Evolutionary conservation across 2,888 invertebrate genomes (phyloP).

Genomic region (Celastrina argiolus): DNA sequence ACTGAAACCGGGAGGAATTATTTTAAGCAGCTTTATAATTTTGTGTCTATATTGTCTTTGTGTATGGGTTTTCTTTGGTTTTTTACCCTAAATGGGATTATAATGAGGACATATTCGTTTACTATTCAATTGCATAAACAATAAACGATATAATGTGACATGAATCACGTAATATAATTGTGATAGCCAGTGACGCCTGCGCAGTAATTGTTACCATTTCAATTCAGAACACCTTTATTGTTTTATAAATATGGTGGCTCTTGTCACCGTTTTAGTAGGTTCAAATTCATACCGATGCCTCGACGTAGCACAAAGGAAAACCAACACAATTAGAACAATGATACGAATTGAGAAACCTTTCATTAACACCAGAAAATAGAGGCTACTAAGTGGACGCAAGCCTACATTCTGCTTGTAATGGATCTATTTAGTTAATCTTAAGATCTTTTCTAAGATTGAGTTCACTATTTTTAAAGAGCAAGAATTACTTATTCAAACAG

Average conservation of each 20-base stretch:
- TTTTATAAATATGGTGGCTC: constrained; percentile 1
- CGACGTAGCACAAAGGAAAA: background rate
- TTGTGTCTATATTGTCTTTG: too few relatives aligned
- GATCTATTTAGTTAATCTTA: too few relatives aligned
- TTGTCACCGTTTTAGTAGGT: background rate
- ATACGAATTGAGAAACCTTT: background rate
- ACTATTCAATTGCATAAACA: background rate
- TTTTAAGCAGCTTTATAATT: too few relatives aligned
- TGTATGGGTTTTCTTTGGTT: too few relatives aligned
- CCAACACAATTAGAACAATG: background rate
- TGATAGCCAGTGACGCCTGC: background rate
- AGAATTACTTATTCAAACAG: too few relatives aligned
- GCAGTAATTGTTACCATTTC: background rate
- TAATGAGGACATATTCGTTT: background rate
- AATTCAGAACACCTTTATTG: constrained; percentile 6
- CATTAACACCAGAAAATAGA: background rate
- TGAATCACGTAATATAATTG: background rate
- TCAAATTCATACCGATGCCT: background rate
- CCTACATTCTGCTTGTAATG: too few relatives aligned
- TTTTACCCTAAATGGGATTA: too few relatives aligned
- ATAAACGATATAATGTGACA: background rate
- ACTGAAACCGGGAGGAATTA: too few relatives aligned
- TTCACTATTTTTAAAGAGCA: too few relatives aligned
- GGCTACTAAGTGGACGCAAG: too few relatives aligned
- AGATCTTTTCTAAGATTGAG: too few relatives aligned